These are phyloP conservation scores for Eupsilia transversa DNA, from an alignment of 2,888 invertebrate genomes.

Conservation along the genomic window DNA sequence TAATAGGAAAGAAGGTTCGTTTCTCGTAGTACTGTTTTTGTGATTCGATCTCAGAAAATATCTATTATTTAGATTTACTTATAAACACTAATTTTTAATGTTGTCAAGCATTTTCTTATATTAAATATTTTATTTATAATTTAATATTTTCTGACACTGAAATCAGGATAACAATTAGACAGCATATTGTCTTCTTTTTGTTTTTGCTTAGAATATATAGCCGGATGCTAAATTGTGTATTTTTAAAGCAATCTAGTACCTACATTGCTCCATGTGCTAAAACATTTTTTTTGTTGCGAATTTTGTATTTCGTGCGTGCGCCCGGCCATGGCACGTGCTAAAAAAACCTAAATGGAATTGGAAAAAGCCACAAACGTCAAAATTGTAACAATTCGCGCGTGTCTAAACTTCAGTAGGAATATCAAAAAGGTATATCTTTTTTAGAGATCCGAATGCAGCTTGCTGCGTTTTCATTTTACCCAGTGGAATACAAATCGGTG, in stretches of 20 bases:
- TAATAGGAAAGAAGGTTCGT: too few relatives aligned
- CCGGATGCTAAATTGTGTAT: not conserved
- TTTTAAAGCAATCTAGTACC: not conserved
- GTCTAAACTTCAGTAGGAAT: slow-evolving; percentile 21
- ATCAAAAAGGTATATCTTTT: slow-evolving; percentile 42
- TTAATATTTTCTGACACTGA: not conserved
- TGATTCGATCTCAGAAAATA: not conserved
- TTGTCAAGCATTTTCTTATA: not conserved
- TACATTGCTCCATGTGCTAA: not conserved
- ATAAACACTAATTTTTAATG: not conserved
- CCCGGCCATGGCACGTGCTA: slow-evolving; percentile 2
- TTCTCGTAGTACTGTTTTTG: not conserved
- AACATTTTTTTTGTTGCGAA: not conserved
- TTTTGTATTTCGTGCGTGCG: not conserved
- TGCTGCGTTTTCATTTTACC: slow-evolving; percentile 62
- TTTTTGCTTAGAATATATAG: not conserved
- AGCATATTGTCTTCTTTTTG: not conserved
- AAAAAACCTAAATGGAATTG: not conserved
- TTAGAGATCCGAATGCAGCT: slow-evolving; percentile 55
- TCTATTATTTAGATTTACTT: not conserved
- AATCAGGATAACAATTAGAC: not conserved
- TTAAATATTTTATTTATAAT: not conserved
- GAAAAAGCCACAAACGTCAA: slow-evolving; percentile 17
- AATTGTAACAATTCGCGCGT: slow-evolving; percentile 19
- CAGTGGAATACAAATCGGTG: slow-evolving; percentile 63